Conservation (phyloP, 2,888 invertebrate genomes). For the Erpobdella octoculata region DNA sequence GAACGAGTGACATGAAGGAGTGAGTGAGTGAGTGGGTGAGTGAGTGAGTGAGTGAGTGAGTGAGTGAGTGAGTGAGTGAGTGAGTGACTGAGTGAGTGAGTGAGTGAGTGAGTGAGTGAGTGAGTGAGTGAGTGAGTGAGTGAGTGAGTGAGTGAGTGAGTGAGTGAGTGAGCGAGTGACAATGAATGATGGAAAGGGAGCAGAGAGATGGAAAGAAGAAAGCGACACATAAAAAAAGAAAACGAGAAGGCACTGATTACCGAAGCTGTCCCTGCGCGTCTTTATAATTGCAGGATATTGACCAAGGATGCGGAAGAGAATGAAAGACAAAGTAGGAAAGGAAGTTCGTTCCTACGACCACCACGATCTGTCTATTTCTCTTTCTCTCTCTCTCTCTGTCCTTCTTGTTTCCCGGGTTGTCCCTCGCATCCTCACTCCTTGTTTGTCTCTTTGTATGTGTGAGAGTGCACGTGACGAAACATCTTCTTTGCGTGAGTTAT, state of each 20-base stretch:
- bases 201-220: background rate
- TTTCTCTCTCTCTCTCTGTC: too few relatives aligned
- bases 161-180: background rate
- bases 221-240: background rate
- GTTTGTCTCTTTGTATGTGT: too few relatives aligned
- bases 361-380: too few relatives aligned
- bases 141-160: background rate
- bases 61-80: background rate
- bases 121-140: background rate
- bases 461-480: too few relatives aligned
- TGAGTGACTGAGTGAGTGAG: background rate
- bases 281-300: slow-evolving; percentile 11
- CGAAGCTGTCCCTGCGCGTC: background rate
- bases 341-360: background rate
- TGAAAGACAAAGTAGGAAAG: background rate
- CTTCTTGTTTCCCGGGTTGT: too few relatives aligned
- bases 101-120: background rate
- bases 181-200: too few relatives aligned
- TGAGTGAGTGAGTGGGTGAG: too few relatives aligned
- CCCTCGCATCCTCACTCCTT: too few relatives aligned
- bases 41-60: too few relatives aligned
- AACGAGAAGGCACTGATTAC: slow-evolving; percentile 6
- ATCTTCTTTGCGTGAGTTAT: too few relatives aligned
- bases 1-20: too few relatives aligned
- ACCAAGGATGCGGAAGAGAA: background rate